phyloP scores from a whole-genome alignment of 1,140 invertebrate genomes.

The Hylaeus volcanicus region DNA sequence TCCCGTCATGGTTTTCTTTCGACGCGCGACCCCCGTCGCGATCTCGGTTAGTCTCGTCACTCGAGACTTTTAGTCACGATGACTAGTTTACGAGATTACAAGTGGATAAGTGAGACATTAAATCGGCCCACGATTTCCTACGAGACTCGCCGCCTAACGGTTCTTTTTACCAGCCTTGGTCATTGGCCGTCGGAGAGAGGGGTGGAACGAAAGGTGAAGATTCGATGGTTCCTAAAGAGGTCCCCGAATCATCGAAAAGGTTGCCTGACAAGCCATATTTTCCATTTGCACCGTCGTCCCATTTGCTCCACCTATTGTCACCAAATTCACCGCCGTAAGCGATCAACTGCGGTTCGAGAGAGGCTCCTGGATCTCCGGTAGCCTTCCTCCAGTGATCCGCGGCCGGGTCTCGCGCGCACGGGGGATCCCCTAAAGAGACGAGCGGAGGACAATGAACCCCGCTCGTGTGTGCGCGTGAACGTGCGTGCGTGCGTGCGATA shows the following conservation, averaged over 20 bases:
- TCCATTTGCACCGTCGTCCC: too few species aligned
- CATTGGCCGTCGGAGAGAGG: too few species aligned
- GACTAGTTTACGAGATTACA: conserved; percentile 48
- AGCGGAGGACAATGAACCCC: conserved; percentile 28
- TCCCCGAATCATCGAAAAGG: too few species aligned
- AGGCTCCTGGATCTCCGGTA: not conserved
- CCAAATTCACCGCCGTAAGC: too few species aligned
- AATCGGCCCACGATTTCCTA: conserved; percentile 58
- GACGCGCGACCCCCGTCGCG: not conserved
- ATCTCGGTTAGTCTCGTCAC: not conserved
- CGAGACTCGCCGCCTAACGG: not conserved
- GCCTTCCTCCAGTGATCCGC: not conserved
- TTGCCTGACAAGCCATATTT: too few species aligned
- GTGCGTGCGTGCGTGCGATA: conserved; percentile 8
- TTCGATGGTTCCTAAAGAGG: not conserved
- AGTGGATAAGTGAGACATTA: conserved; percentile 61
- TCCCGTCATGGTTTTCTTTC: conserved; percentile 7
- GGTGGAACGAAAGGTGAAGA: too few species aligned
- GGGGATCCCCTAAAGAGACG: conserved; percentile 39
- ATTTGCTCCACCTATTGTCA: too few species aligned
- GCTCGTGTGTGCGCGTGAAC: not conserved
- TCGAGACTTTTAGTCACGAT: conserved; percentile 47
- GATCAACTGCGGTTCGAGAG: not conserved
- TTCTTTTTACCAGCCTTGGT: not conserved
- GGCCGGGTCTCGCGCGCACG: not conserved